These are phyloP conservation scores for Anguilla marmorata DNA, from an alignment of 2,797 vertebrate species.

Conservation along the genomic window DNA sequence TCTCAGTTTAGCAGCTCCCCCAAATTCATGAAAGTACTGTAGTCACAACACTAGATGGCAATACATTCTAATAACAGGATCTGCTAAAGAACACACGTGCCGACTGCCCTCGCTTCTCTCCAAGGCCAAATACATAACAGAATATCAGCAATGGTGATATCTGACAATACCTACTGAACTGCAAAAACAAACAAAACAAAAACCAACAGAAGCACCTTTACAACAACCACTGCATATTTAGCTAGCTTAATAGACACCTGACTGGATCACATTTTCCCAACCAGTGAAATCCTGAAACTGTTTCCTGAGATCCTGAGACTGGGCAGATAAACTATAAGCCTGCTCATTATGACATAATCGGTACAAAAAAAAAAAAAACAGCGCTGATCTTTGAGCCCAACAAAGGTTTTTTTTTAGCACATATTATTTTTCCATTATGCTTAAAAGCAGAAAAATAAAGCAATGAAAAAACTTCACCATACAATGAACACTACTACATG, in stretches of 20 bases:
- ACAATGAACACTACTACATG: not conserved
- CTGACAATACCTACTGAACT: not conserved
- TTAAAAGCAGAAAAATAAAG: not conserved
- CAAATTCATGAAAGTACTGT: not conserved
- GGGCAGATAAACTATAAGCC: conserved; percentile 10
- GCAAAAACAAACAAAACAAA: not conserved
- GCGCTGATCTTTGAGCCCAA: not conserved
- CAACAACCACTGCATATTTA: not conserved
- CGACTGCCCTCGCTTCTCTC: not conserved
- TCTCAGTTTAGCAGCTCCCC: not conserved
- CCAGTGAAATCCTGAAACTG: not conserved
- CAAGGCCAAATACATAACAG: not conserved
- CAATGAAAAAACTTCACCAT: not conserved
- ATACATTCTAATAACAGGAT: not conserved
- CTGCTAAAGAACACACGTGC: not conserved
- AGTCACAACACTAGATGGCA: not conserved
- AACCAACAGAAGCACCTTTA: not conserved
- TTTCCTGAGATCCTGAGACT: no score
- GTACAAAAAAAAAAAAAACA: not conserved
- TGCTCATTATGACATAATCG: not conserved
- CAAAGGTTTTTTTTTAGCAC: not conserved
- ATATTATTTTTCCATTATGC: not conserved
- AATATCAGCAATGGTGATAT: not conserved
- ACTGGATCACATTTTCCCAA: not conserved
- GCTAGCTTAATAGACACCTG: not conserved